Percentiles rank a stretch among this genome's conserved stretches.
phyloP scores from a whole-genome alignment of 2,888 invertebrate species.

The Candidula unifasciata region DNA sequence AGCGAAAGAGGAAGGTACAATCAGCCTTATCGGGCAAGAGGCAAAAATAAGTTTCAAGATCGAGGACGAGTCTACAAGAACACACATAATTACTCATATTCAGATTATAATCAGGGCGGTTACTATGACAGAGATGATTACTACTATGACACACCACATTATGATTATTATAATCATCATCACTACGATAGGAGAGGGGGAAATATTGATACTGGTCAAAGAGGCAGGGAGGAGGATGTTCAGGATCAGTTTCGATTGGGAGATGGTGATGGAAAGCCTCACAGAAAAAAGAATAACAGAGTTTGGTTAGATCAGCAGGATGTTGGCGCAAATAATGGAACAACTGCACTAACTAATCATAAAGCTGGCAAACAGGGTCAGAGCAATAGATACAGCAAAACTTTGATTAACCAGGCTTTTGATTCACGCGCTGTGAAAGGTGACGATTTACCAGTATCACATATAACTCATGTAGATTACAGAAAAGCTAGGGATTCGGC shows the following conservation, averaged over 20 bases:
- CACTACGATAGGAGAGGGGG: neutral
- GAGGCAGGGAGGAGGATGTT: neutral
- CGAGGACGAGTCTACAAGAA: neutral
- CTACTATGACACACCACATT: conserved; percentile 11
- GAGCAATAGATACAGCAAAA: neutral
- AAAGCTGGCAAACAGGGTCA: neutral
- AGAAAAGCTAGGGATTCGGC: neutral
- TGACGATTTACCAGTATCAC: neutral
- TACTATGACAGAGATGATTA: conserved; percentile 26
- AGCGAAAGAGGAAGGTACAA: neutral
- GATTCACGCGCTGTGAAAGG: neutral
- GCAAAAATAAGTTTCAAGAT: conserved; percentile 13
- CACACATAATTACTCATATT: neutral
- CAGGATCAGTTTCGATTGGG: conserved; percentile 20
- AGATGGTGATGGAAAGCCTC: conserved; percentile 40
- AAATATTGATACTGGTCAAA: neutral
- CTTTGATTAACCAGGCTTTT: neutral
- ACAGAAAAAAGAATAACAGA: conserved; percentile 14
- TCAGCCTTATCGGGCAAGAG: conserved; percentile 28
- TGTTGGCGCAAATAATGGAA: neutral
- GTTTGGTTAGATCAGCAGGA: neutral
- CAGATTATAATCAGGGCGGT: neutral
- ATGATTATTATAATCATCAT: neutral
- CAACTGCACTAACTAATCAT: neutral
- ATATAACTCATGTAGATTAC: neutral